Conservation (phyloP, 2,797 vertebrate genomes). For the Eurystomus glaucurus region DNA sequence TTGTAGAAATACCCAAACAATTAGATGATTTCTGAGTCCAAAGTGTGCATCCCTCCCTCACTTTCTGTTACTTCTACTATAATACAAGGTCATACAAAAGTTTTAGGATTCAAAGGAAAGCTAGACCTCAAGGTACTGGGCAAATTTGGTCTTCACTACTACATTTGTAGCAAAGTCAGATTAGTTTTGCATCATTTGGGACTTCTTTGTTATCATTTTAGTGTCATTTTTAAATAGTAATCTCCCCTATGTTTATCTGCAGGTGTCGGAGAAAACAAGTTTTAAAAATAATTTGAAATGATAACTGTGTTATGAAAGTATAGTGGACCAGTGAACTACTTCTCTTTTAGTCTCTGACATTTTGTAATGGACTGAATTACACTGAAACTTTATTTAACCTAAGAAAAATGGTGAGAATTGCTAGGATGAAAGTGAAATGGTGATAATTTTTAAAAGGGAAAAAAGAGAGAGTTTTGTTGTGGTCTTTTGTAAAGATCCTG, state of each 20-base stretch:
- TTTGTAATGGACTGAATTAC: neutral
- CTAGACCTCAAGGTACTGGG: neutral
- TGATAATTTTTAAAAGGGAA: neutral
- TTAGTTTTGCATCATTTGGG: neutral
- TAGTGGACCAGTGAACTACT: neutral
- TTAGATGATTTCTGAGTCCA: neutral
- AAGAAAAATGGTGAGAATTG: neutral
- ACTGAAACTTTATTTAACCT: neutral
- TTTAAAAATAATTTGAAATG: neutral
- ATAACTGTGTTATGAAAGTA: neutral
- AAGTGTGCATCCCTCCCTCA: neutral
- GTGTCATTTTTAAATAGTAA: neutral
- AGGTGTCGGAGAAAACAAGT: neutral
- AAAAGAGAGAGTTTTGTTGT: neutral
- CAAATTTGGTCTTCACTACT: neutral
- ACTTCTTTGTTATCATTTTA: neutral
- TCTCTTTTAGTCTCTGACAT: neutral
- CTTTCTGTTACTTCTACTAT: neutral
- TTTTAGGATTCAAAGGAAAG: neutral
- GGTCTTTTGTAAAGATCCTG: neutral
- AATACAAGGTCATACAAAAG: neutral
- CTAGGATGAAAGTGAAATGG: neutral
- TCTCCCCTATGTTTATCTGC: neutral
- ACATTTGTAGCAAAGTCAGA: neutral
- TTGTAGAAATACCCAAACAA: neutral